Percentiles rank a stretch among this genome's conserved stretches.
phyloP scores from a whole-genome alignment of 2,797 vertebrate genomes.

The Muraenolepis orangiensis region DNA sequence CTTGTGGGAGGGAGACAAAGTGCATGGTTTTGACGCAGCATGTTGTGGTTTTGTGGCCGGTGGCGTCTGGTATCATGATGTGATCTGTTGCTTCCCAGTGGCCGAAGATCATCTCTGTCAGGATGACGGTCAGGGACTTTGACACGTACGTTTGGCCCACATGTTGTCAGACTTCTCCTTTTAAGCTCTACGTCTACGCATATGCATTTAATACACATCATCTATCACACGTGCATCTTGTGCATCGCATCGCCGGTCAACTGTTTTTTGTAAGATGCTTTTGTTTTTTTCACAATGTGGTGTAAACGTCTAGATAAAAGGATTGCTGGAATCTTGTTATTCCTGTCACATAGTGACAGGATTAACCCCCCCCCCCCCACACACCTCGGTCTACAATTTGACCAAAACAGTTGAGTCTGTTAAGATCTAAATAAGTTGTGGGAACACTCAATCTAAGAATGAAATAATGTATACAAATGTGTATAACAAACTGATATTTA shows the following conservation, averaged over 20 bases:
- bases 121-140: constrained; percentile 12
- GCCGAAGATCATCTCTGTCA: not conserved
- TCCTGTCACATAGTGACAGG: too few relatives aligned
- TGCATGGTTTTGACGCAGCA: constrained; percentile 9
- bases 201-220: not conserved
- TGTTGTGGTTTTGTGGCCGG: constrained; percentile 18
- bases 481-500: not conserved
- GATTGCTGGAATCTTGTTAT: not conserved
- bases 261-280: not conserved
- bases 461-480: too few relatives aligned
- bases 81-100: constrained; percentile 12
- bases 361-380: too few relatives aligned
- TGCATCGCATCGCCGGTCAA: constrained; percentile 20
- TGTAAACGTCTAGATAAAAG: not conserved
- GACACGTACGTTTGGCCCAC: constrained; percentile 32
- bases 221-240: constrained; percentile 4
- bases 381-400: not conserved
- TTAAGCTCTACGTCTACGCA: not conserved
- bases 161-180: constrained; percentile 27
- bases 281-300: not conserved
- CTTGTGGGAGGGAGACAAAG: not conserved
- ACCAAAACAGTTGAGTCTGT: not conserved
- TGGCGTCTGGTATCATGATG: constrained; percentile 21
- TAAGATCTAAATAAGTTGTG: not conserved
- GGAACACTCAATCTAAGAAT: not conserved